Percentiles rank a stretch among this genome's conserved stretches.
Evolutionary conservation across 2,888 invertebrate species (phyloP).

Genomic region (Sturmia bella): DNA sequence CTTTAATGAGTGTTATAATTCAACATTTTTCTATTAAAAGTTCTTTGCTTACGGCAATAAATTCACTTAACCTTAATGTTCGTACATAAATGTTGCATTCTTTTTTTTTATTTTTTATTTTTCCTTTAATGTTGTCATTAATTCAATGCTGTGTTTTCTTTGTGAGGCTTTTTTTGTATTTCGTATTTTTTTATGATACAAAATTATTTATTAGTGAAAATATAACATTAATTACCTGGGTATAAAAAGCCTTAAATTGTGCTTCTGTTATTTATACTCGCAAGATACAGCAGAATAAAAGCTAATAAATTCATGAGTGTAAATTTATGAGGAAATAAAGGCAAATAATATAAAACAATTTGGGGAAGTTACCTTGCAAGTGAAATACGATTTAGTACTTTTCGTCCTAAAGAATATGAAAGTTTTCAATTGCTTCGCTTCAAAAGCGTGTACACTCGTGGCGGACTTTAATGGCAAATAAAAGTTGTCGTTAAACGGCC

Average conservation of each 20-base stretch:
- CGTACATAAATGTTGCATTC: conserved; percentile 22
- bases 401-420: neutral
- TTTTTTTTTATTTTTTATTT: conserved; percentile 5
- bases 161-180: conserved; percentile 22
- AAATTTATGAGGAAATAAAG: conserved; percentile 62
- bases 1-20: conserved; percentile 29
- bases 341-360: conserved; percentile 14
- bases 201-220: conserved; percentile 71
- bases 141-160: conserved; percentile 48
- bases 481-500: no score
- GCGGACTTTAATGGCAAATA: no score
- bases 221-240: conserved; percentile 70
- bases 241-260: conserved; percentile 43
- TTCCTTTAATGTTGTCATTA: conserved; percentile 61
- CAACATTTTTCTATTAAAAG: conserved; percentile 19
- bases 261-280: conserved; percentile 57
- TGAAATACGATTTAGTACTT: no score
- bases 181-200: conserved; percentile 51
- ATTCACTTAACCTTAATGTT: conserved; percentile 34
- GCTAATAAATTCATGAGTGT: conserved; percentile 65
- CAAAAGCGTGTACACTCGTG: no score
- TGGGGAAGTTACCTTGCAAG: conserved; percentile 24
- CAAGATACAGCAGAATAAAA: conserved; percentile 52
- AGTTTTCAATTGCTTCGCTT: no score
- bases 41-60: conserved; percentile 24